A percentile compares a stretch with the other conserved stretches of the same genome.
Evolutionary conservation across 2,888 invertebrate species (phyloP).

Genomic region (Oscheius onirici): DNA sequence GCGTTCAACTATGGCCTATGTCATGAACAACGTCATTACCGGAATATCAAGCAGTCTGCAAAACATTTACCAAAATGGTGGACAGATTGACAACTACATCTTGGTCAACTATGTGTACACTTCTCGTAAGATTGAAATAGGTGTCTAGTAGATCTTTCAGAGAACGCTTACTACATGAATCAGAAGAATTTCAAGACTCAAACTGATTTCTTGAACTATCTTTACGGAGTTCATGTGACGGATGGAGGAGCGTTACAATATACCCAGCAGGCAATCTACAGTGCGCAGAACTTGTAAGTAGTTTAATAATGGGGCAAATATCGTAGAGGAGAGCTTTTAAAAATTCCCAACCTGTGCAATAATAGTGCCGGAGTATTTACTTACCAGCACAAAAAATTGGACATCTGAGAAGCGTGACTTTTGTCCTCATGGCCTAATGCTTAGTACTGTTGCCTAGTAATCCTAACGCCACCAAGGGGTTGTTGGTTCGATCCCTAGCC

Average conservation of each 20-base stretch:
- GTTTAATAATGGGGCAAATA: neutral
- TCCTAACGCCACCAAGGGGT: no score
- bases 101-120: conserved; percentile 11
- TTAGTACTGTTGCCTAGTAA: no score
- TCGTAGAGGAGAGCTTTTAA: no score
- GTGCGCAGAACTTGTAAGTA: conserved; percentile 21
- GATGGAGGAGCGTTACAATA: conserved; percentile 4
- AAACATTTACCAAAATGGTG: neutral
- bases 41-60: neutral
- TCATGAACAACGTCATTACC: conserved; percentile 8
- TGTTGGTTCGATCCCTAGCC: no score
- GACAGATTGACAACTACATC: conserved; percentile 12
- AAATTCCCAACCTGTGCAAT: no score
- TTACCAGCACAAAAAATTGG: no score
- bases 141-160: neutral
- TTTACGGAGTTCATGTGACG: neutral
- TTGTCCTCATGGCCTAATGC: no score
- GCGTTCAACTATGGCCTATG: conserved; percentile 15
- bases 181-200: neutral
- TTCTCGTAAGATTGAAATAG: neutral
- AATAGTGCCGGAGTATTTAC: no score
- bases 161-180: conserved; percentile 7
- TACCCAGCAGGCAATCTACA: neutral
- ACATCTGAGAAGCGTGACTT: no score
- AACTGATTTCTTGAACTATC: conserved; percentile 16